Conservation (phyloP, 2,888 invertebrate species). For the Graphium colonna region DNA sequence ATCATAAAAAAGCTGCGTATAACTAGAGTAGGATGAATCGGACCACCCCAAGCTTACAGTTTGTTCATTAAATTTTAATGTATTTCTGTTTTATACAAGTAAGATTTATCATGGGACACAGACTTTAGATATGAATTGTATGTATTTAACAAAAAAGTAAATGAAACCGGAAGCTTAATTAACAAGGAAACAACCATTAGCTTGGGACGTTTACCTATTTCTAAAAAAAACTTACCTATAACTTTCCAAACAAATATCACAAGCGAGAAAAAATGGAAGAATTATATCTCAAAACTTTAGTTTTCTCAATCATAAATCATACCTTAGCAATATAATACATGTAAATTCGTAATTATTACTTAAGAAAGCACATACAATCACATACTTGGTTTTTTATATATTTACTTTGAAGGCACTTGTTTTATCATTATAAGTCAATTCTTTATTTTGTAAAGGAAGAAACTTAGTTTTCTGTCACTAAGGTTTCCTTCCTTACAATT, state of each 20-base stretch:
- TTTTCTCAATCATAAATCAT: constrained; percentile 20
- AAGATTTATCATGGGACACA: too few species aligned
- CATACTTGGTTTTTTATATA: constrained; percentile 24
- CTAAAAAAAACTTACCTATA: constrained; percentile 27
- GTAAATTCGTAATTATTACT: constrained; percentile 25
- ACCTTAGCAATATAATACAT: constrained; percentile 34
- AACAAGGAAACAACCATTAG: constrained; percentile 4
- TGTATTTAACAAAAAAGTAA: too few species aligned
- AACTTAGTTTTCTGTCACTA: constrained; percentile 1
- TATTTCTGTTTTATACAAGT: too few species aligned
- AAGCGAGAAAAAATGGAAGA: constrained; percentile 45
- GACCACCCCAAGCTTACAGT: neutral
- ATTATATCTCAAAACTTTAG: constrained; percentile 30
- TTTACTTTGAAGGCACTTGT: constrained; percentile 33
- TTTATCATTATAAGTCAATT: constrained; percentile 10
- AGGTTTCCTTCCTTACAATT: too few species aligned
- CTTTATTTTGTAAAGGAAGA: neutral
- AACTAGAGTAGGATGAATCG: constrained; percentile 16
- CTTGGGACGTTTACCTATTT: constrained; percentile 20
- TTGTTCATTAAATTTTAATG: too few species aligned
- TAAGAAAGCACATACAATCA: constrained; percentile 32
- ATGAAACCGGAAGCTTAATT: too few species aligned
- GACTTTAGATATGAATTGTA: too few species aligned
- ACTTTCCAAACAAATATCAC: constrained; percentile 45
- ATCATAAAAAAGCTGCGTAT: constrained; percentile 17